Evolutionary conservation across 2,113 vertebrate species (phyloP), one percentile per base, ranked within the genome.

Genomic region (Puffinus mauretanicus): DNA sequence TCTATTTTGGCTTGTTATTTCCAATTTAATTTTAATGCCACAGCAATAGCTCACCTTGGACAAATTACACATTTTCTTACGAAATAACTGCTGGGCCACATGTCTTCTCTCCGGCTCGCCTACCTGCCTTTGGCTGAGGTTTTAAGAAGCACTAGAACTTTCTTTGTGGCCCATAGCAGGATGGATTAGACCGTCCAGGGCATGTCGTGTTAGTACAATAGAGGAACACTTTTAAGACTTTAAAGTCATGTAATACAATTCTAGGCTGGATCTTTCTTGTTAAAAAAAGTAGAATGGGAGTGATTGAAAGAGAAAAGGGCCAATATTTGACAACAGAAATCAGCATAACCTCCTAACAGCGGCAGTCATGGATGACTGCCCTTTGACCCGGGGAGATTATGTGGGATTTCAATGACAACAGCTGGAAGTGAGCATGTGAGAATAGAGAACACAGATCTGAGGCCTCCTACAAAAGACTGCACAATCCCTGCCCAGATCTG

Each of bases 321-420:
- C 97, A 98, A 98, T 98, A 98, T 98, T 98, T 98, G 98, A 98
- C 98, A 98, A 98, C 98, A 98, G 98, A 98, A 98, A 98, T 98
- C 98, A 98, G 98, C 98, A 98, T 98, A 98, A 98, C 98, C 98
- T 98, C 98, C 98, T 98, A 98, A 98, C 97, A 98, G 98, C 93
- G 54, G 97, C 98, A 98, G 98, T 98, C 98, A 98, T 98, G 98
- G 98, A 98, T 98, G 98, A 98, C 98, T 98, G 98, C 98, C 98
- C 98, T 98, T 97, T 98, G 97, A 98, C 98, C 98, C 91, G 51
- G 90, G 97, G 98, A 98, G 98, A 98, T 98, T 98, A 98, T 98
- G 98, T 98, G 95, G 98, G 98, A 98, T 98, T 98, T 98, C 98
- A 98, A 98, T 98, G 96, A 98, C 98, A 98, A 98, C 98, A 98